phyloP scores from a whole-genome alignment of 2,113 vertebrate genomes.

The Megaceryle maxima region DNA sequence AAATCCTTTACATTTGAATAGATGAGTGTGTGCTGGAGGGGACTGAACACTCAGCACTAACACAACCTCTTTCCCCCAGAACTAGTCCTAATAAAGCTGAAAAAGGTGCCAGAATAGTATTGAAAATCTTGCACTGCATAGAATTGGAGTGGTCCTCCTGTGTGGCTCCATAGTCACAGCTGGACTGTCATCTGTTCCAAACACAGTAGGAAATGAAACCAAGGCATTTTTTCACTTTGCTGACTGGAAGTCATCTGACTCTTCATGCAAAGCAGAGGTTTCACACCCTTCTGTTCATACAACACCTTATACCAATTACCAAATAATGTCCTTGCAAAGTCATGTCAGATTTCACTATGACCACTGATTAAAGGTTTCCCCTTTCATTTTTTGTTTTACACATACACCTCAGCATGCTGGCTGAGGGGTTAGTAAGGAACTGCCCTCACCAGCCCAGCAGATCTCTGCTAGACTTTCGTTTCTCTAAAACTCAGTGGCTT shows the following conservation, averaged over 20 bases:
- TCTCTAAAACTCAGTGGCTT: neutral
- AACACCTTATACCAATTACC: constrained; percentile 24
- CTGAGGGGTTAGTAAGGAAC: neutral
- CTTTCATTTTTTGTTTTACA: constrained; percentile 71
- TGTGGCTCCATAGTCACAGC: neutral
- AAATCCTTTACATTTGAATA: neutral
- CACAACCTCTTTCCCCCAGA: neutral
- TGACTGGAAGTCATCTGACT: constrained; percentile 65
- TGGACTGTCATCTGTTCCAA: constrained; percentile 6
- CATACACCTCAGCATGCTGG: neutral
- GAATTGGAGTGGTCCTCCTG: neutral
- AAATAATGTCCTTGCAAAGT: constrained; percentile 18
- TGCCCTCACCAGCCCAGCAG: neutral
- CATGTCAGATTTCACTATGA: constrained; percentile 52
- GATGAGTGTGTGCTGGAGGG: neutral
- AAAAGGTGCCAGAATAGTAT: neutral
- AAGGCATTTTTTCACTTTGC: constrained; percentile 30
- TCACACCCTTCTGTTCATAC: constrained; percentile 63
- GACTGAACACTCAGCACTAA: neutral
- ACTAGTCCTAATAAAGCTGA: neutral
- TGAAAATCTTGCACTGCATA: neutral
- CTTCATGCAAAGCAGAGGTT: constrained; percentile 76
- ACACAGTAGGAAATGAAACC: neutral
- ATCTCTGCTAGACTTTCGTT: neutral
- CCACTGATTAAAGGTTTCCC: constrained; percentile 28